phyloP scores from a whole-genome alignment of 2,888 invertebrate genomes.

The Dascillus cervinus region DNA sequence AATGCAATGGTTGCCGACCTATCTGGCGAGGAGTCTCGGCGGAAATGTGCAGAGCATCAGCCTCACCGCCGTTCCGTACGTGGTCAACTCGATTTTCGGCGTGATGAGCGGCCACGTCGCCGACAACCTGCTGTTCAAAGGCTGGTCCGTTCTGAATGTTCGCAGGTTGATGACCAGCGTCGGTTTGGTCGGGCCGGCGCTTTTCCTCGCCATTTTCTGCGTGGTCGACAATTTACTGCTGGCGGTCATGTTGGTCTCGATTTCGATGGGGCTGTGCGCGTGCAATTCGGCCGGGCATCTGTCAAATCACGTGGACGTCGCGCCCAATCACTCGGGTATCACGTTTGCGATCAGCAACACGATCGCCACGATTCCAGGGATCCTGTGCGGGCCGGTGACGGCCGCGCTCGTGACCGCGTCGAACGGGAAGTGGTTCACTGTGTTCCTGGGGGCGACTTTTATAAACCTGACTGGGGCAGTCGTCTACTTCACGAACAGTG shows the following conservation, averaged over 20 bases:
- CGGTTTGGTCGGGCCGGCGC: slow-evolving; percentile 63
- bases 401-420: slow-evolving; percentile 64
- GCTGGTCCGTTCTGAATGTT: slow-evolving; percentile 61
- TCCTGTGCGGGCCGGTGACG: slow-evolving; percentile 67
- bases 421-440: slow-evolving; percentile 65
- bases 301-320: slow-evolving; percentile 70
- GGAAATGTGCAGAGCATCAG: slow-evolving; percentile 62
- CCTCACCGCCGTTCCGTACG: slow-evolving; percentile 65
- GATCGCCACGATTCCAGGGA: slow-evolving; percentile 67
- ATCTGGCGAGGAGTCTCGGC: slow-evolving; percentile 55
- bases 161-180: slow-evolving; percentile 63
- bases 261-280: slow-evolving; percentile 68
- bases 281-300: slow-evolving; percentile 70
- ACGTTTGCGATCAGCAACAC: slow-evolving; percentile 72
- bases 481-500: slow-evolving; percentile 65
- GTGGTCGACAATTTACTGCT: slow-evolving; percentile 59
- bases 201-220: slow-evolving; percentile 62
- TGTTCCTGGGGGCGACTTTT: slow-evolving; percentile 62
- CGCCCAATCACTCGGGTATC: slow-evolving; percentile 68
- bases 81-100: slow-evolving; percentile 63
- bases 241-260: slow-evolving; percentile 63
- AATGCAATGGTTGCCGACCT: slow-evolving; percentile 74
- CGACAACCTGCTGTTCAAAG: slow-evolving; percentile 49
- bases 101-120: slow-evolving; percentile 66
- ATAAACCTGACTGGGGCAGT: slow-evolving; percentile 66